phyloP scores from a whole-genome alignment of 2,797 vertebrate genomes.

The Cossypha dichroa region DNA sequence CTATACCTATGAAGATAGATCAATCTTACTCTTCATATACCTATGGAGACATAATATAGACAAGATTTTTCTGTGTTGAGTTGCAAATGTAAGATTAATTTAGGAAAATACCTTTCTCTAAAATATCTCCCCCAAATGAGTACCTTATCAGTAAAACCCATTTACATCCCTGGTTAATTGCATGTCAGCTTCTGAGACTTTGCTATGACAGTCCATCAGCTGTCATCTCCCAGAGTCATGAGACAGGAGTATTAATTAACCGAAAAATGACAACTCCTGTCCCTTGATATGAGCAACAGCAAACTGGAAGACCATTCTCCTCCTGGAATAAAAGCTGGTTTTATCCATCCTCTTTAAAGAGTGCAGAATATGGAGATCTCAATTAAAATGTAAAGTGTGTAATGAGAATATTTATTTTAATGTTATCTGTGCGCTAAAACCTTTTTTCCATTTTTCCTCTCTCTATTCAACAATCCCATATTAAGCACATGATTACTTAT shows the following conservation, averaged over 20 bases:
- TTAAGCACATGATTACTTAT: not conserved
- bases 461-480: not conserved
- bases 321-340: not conserved
- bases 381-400: not conserved
- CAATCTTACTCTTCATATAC: not conserved
- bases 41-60: not conserved
- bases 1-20: not conserved
- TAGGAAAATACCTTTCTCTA: not conserved
- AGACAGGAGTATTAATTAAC: constrained; percentile 17
- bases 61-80: not conserved
- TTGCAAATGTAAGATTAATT: not conserved
- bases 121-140: not conserved
- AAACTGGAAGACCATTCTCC: not conserved
- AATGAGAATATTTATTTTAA: constrained; percentile 8
- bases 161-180: not conserved
- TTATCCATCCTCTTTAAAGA: not conserved
- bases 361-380: not conserved
- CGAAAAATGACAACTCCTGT: constrained; percentile 10
- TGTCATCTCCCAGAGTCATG: not conserved
- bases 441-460: not conserved
- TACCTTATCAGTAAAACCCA: not conserved
- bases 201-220: constrained; percentile 30
- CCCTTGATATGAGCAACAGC: not conserved
- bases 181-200: not conserved
- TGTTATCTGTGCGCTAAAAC: not conserved